Evolutionary conservation across 2,888 invertebrate species (phyloP).

Genomic region (Tetrapedia diversipes): DNA sequence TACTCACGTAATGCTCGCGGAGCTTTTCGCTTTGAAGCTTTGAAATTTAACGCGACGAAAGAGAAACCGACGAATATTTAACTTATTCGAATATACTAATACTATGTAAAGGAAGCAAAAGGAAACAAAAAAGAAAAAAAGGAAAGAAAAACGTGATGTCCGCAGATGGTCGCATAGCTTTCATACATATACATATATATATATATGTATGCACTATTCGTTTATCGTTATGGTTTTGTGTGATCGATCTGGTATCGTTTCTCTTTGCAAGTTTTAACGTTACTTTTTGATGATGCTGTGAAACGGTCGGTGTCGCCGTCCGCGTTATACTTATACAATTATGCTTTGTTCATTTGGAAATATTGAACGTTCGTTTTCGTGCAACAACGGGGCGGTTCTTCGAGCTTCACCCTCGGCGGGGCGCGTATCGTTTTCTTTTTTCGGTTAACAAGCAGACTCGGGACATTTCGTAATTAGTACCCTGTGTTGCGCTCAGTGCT

Average conservation of each 20-base stretch:
- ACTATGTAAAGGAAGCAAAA: constrained; percentile 2
- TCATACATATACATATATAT: no score
- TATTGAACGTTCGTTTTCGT: constrained; percentile 61
- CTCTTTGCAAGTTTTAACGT: constrained; percentile 60
- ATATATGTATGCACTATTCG: no score
- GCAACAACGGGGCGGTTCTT: constrained; percentile 69
- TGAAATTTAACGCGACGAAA: constrained; percentile 51
- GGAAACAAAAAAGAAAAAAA: constrained; percentile 18
- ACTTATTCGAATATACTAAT: constrained; percentile 60
- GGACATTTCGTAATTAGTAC: constrained; percentile 55
- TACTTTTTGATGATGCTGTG: constrained; percentile 64
- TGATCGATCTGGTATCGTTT: constrained; percentile 62
- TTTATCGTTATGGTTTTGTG: constrained; percentile 53
- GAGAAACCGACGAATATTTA: constrained; percentile 37
- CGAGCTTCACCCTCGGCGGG: constrained; percentile 61
- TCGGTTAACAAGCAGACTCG: constrained; percentile 52
- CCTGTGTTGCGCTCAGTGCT: constrained; percentile 48
- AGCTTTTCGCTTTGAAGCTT: constrained; percentile 71
- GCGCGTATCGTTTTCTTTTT: constrained; percentile 46
- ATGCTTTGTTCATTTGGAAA: constrained; percentile 61
- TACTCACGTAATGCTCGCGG: constrained; percentile 60
- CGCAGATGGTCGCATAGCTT: constrained; percentile 44
- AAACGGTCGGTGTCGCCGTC: constrained; percentile 61
- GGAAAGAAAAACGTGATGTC: constrained; percentile 45
- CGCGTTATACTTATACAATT: constrained; percentile 55